Percentiles rank a stretch among this genome's conserved stretches.
phyloP scores from a whole-genome alignment of 2,113 vertebrate species.

The Machaerirhynchus nigripectus region DNA sequence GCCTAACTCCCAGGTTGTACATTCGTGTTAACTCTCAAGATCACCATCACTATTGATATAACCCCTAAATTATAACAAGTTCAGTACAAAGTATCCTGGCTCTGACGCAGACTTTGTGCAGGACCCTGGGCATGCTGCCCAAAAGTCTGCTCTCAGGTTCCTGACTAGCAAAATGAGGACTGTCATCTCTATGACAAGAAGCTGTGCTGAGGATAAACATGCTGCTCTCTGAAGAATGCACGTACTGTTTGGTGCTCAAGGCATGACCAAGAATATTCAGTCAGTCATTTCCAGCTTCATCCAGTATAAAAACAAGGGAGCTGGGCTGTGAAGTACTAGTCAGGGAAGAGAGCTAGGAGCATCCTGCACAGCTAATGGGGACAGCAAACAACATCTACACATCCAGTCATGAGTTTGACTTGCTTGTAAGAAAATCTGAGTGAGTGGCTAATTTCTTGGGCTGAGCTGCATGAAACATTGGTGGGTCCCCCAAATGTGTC shows the following conservation, averaged over 20 bases:
- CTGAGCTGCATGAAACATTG: not conserved
- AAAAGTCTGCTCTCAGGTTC: not conserved
- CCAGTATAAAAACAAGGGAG: not conserved
- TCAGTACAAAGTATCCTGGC: not conserved
- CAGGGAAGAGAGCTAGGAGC: not conserved
- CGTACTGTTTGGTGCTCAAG: not conserved
- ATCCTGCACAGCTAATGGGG: not conserved
- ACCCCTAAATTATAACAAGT: not conserved
- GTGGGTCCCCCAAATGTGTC: not conserved
- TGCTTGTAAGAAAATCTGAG: not conserved
- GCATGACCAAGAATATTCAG: not conserved
- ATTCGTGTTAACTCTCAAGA: not conserved
- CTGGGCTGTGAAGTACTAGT: no score
- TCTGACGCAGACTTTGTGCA: not conserved
- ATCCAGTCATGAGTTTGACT: not conserved
- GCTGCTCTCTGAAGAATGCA: fast-evolving
- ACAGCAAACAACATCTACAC: not conserved
- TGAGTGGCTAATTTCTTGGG: not conserved
- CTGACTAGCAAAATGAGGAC: not conserved
- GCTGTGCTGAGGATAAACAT: not conserved
- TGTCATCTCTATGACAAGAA: not conserved
- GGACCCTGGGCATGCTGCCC: not conserved
- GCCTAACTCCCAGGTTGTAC: not conserved
- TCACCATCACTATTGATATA: not conserved
- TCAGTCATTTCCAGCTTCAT: not conserved